Evolutionary conservation across 2,888 invertebrate genomes (phyloP).

Genomic region (Julus scandinavius): DNA sequence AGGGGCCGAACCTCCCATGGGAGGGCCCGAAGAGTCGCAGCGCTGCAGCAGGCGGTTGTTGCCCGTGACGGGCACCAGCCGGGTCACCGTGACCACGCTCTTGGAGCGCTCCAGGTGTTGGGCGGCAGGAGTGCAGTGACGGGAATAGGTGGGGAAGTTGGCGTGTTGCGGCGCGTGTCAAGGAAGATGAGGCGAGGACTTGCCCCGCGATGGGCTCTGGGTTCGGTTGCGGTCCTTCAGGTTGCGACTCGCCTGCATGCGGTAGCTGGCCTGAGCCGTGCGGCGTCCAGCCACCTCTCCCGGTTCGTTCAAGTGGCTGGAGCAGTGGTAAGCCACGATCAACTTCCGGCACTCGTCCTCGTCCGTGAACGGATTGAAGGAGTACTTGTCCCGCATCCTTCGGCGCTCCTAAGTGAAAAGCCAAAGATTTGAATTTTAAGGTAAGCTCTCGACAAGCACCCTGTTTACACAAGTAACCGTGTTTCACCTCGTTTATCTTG

Average conservation of each 20-base stretch:
- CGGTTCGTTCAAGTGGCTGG: constrained; percentile 54
- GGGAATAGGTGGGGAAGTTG: constrained; percentile 37
- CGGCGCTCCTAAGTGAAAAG: constrained; percentile 77
- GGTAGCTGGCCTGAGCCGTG: constrained; percentile 45
- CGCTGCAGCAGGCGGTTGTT: constrained; percentile 41
- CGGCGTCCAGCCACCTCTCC: constrained; percentile 42
- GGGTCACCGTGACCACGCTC: constrained; percentile 48
- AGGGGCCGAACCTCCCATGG: constrained; percentile 30
- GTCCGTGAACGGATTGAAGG: constrained; percentile 80
- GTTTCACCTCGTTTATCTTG: constrained; percentile 71
- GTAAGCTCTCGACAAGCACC: background rate
- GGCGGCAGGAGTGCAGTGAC: background rate
- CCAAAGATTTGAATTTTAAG: constrained; percentile 58
- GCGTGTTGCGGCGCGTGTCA: constrained; percentile 54
- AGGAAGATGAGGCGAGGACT: constrained; percentile 47
- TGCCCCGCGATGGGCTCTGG: background rate
- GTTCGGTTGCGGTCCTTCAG: constrained; percentile 47
- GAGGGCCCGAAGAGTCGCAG: constrained; percentile 52
- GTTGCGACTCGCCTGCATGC: constrained; percentile 49
- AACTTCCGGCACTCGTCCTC: constrained; percentile 80
- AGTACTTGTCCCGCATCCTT: constrained; percentile 84
- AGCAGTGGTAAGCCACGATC: constrained; percentile 80
- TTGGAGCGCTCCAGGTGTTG: constrained; percentile 35
- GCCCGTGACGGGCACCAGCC: background rate
- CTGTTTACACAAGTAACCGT: background rate